A percentile compares a stretch with the other conserved stretches of the same genome.
Evolutionary conservation across 2,113 vertebrate genomes (phyloP).

Genomic region (Hoplias malabaricus): DNA sequence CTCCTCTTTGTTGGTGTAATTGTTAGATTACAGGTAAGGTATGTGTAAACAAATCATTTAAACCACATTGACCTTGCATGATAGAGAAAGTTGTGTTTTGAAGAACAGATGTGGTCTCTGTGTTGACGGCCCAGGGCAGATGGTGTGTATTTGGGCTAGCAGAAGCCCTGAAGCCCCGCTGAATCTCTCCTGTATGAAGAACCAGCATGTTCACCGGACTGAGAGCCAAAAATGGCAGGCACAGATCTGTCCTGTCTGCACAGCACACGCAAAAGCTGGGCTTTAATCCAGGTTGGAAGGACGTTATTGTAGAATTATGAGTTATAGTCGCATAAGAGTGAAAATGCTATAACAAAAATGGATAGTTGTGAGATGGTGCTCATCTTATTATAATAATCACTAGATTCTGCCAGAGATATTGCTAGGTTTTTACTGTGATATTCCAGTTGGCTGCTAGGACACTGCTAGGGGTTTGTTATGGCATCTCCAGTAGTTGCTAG

Average conservation of each 20-base stretch:
- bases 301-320: background rate
- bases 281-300: slow-evolving; percentile 26
- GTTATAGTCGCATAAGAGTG: background rate
- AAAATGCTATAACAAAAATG: no score
- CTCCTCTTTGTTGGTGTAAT: background rate
- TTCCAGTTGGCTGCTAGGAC: no score
- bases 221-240: slow-evolving; percentile 32
- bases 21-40: background rate
- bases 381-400: no score
- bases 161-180: slow-evolving; percentile 27
- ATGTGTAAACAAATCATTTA: background rate
- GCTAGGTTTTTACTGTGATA: background rate
- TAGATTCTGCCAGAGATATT: no score
- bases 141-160: slow-evolving; percentile 30
- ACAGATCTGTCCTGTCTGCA: slow-evolving; percentile 25
- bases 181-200: background rate
- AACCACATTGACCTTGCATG: background rate
- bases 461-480: no score
- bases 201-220: slow-evolving; percentile 25
- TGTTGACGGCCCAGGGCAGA: slow-evolving; percentile 40
- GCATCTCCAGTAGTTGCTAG: no score
- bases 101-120: slow-evolving; percentile 38
- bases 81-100: slow-evolving; percentile 10
- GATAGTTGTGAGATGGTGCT: background rate
- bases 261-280: slow-evolving; percentile 9